Evolutionary conservation across 2,797 vertebrate species (phyloP).

Genomic region (Clangula hyemalis): DNA sequence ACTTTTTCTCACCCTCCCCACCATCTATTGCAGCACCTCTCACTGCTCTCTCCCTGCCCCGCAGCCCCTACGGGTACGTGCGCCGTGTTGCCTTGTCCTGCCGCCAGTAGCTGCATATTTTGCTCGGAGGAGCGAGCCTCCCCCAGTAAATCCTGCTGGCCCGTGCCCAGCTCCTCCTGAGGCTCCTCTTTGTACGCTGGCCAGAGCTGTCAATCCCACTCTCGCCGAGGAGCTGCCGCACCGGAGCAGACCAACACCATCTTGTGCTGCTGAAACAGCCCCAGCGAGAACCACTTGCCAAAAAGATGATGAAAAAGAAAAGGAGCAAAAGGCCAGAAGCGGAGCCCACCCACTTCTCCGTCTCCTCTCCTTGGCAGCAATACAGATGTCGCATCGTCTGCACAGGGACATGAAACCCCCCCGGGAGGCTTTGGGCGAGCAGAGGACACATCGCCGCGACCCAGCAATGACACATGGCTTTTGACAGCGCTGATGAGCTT

Average conservation of each 20-base stretch:
- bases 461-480: neutral
- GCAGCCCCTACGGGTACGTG: neutral
- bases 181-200: constrained; percentile 44
- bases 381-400: neutral
- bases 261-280: constrained; percentile 24
- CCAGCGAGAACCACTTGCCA: constrained; percentile 1
- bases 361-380: neutral
- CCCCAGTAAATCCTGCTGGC: constrained; percentile 45
- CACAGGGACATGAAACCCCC: neutral
- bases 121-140: constrained; percentile 14
- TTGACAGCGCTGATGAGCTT: neutral
- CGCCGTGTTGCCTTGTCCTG: constrained; percentile 5
- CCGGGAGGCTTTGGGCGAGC: neutral
- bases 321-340: neutral
- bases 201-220: constrained; percentile 43
- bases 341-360: neutral
- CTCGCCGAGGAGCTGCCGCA: neutral
- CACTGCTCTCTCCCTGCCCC: neutral
- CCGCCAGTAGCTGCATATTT: constrained; percentile 13
- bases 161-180: constrained; percentile 6
- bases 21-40: neutral
- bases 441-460: accelerated
- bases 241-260: neutral
- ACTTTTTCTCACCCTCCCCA: neutral
- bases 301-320: neutral